Base-by-base conservation (phyloP, 2,797 vertebrate species). In the Bovichtus diacanthus region DNA sequence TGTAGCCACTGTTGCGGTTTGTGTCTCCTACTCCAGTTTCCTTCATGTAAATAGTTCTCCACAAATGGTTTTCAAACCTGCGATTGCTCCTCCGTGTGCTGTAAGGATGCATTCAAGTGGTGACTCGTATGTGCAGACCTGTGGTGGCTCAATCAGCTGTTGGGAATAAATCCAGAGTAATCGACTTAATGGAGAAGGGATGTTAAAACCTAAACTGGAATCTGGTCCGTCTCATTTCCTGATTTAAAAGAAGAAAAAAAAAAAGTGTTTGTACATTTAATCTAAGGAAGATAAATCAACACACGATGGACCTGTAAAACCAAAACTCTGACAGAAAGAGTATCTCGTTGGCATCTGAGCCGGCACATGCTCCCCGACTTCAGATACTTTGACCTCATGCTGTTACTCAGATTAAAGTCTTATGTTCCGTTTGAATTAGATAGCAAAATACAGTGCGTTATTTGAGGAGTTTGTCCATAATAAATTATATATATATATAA, bases 351-450 rank as follows among this genome's bases (percentile, higher is more conserved):
- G 65, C 63, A n/a, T 75, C 83, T 51, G 74, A 12, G 73, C 82
- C 27, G 16, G 41, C 76, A 36, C 67, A 38, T 43, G 9, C 65
- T 53, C 72, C 79, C 67, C 1, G 5, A 59, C 23, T 66, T 58
- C 72, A 84, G 66, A 82, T 62, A 78, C 76, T 78, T 63, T 34
- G 73, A 88, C 86, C 87, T 89, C 89, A 78, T 50, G 83, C 76
- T 76, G 79, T 86, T 79, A 46, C 80, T 36, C 76, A 56, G 60
- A 74, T 81, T 25, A 63, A 80, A 78, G 76, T 87, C 84, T 88
- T 80, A 78, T 47, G 55, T 78, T 83, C 74, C 31, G 55, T 81
- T 83, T 65, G 51, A 75, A 83, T 58, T 81, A 82, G 73, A 79
- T 81, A 73, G 44, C 51, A 53, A 82, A 80, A 66, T 50, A 34